These are phyloP conservation scores for silkworm (Bombyx mori) DNA, from an alignment of 1,140 invertebrate species.

Conservation along the genomic window ASM3026992v2 NC_085127.1:10267501-10268000, in stretches of 20 bases:
- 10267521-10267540: background rate
- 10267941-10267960: too few relatives aligned
- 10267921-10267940: too few relatives aligned
- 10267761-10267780: constrained; percentile 32
- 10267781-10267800: constrained; percentile 24
- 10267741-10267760: constrained; percentile 39
- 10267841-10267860: constrained; percentile 46
- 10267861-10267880: constrained; percentile 50
- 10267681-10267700: constrained; percentile 23
- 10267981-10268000: too few relatives aligned
- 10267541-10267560: background rate
- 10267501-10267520: constrained; percentile 3
- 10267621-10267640: constrained; percentile 2
- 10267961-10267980: too few relatives aligned
- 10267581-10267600: constrained; percentile 1
- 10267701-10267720: constrained; percentile 41
- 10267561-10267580: constrained; percentile 4
- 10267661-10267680: background rate
- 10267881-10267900: constrained; percentile 50
- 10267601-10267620: background rate
- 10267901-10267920: constrained; percentile 18
- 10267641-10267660: background rate
- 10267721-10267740: constrained; percentile 11
- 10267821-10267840: constrained; percentile 16
- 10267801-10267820: constrained; percentile 28